A percentile compares a stretch with the other conserved stretches of the same genome.
Conservation (phyloP, 2,113 vertebrate species). For the Hassar affinis region DNA sequence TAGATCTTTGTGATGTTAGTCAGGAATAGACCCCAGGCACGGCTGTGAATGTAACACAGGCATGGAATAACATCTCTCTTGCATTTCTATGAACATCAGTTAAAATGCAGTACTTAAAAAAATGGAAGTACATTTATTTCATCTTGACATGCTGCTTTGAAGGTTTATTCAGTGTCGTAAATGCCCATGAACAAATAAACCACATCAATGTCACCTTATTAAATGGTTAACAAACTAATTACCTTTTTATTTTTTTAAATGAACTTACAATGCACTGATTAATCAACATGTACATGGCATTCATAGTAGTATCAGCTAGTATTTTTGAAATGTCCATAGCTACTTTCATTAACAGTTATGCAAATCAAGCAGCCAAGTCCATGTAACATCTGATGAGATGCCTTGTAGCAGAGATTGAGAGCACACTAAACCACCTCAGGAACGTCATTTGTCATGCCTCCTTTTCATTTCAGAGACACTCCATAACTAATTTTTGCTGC, state of each 20-base stretch:
- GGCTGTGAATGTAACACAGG: neutral
- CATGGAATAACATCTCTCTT: neutral
- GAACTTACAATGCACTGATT: neutral
- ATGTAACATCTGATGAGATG: conserved; percentile 45
- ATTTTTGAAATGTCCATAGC: neutral
- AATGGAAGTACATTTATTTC: neutral
- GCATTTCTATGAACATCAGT: neutral
- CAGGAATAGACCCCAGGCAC: neutral
- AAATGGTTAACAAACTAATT: conserved; percentile 14
- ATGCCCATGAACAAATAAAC: neutral
- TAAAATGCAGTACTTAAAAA: neutral
- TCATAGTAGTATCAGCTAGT: neutral
- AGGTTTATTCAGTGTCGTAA: neutral
- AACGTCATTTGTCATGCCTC: conserved; percentile 62
- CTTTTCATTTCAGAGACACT: conserved; percentile 68
- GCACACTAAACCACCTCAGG: conserved; percentile 52
- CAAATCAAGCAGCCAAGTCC: conserved; percentile 13
- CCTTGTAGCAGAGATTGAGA: conserved; percentile 45
- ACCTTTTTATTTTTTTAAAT: neutral
- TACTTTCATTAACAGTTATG: conserved; percentile 38
- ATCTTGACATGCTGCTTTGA: neutral
- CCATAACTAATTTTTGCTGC: conserved; percentile 58
- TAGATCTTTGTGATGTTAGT: neutral
- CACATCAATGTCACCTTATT: neutral
- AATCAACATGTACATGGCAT: neutral